Conservation (phyloP, 2,888 invertebrate genomes). For the Nephrotoma guestfalica region DNA sequence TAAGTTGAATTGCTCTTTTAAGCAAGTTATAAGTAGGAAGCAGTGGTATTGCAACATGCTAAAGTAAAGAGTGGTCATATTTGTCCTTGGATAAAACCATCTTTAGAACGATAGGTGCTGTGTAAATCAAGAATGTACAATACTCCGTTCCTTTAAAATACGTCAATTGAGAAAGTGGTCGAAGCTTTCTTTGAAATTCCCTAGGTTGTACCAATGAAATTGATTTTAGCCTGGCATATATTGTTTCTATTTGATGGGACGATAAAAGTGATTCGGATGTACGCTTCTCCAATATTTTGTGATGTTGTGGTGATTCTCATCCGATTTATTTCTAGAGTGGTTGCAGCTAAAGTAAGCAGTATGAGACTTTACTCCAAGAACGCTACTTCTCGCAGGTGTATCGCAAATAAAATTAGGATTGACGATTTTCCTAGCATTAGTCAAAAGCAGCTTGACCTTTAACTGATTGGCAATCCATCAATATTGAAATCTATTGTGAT, state of each 20-base stretch:
- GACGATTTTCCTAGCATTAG: too few relatives aligned
- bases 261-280: slow-evolving; percentile 2
- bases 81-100: too few relatives aligned
- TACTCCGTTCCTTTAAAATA: slow-evolving; percentile 15
- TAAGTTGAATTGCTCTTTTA: too few relatives aligned
- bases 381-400: not conserved
- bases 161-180: slow-evolving; percentile 10
- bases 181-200: slow-evolving; percentile 16
- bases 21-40: too few relatives aligned
- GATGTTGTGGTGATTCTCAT: slow-evolving; percentile 3
- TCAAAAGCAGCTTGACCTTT: too few relatives aligned
- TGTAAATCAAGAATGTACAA: slow-evolving; percentile 13
- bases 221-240: slow-evolving; percentile 6
- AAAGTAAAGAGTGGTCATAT: too few relatives aligned
- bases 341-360: slow-evolving; percentile 8
- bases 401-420: not conserved
- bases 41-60: too few relatives aligned
- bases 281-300: too few relatives aligned
- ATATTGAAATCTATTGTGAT: too few relatives aligned
- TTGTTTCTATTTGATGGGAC: slow-evolving; percentile 9
- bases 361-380: slow-evolving; percentile 6
- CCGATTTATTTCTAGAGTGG: slow-evolving; percentile 9
- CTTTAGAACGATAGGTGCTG: slow-evolving; percentile 13
- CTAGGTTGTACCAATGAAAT: slow-evolving; percentile 8
- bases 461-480: too few relatives aligned